Base-by-base conservation (phyloP, 2,797 vertebrate species). In the Clarias fuscus region DNA sequence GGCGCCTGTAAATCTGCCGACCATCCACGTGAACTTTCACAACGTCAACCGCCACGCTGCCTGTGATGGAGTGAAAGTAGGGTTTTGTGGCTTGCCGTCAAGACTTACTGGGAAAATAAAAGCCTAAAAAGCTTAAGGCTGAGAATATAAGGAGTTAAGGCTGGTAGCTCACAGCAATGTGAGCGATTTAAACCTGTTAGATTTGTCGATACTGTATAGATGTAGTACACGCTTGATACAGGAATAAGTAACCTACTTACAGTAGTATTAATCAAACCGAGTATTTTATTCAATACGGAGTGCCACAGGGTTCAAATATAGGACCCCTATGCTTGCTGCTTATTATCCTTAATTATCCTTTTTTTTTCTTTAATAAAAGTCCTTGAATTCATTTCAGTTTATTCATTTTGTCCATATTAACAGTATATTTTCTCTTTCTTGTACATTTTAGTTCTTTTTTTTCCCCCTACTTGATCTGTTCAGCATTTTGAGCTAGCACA, bases 1-100 rank as follows among this genome's bases (percentile, higher is more conserved):
- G 48, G 24, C 20, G 24, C 75, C 75, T n/a, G 62, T 85, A 87
- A 85, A 87, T 89, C 84, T 59, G 37, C 33, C 14, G 73, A 75
- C 86, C 84, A 43, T 62, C 84, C 27, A 64, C 13, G 75, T 70
- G 70, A 84, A 83, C 84, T 77, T 80, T 56, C 27, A 33, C 58
- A 53, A 18, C 11, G 59, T 68, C 76, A 76, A 43, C 53, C 65
- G 80, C 78, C 81, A 40, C 65, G 40, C 70, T 22, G 27, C 48
- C 30, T 40, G 43, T 43, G 33, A 84, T 70, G 65, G 80, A 82
- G 37, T 40, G 40, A 68, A 82, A 58, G 58, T 73, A 2, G 65
- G 37, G 78, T 79, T 80, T 76, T 30, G 64, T 82, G n/a, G 59
- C 10, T 81, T 37, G 18, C 11, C 4, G 1, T 30, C 48, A 14